Percentiles rank a stretch among this genome's conserved stretches.
phyloP scores from a whole-genome alignment of 2,888 invertebrate species.

The Hydraecia micacea region DNA sequence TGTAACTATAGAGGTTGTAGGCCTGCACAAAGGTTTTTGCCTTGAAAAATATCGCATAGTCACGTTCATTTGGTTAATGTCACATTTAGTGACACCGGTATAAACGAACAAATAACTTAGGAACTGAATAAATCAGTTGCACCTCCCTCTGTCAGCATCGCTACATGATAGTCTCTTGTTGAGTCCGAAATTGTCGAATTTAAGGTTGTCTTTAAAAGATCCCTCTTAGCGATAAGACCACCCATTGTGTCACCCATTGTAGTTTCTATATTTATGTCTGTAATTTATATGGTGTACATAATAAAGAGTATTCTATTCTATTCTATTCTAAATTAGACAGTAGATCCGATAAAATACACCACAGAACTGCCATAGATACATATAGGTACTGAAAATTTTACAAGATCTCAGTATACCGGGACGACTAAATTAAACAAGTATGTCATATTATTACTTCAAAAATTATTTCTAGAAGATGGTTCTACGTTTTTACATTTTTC shows the following conservation, averaged over 20 bases:
- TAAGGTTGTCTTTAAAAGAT: no score
- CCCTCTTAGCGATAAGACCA: no score
- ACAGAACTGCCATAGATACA: background rate
- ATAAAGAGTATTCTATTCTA: no score
- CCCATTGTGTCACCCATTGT: no score
- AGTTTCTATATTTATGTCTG: no score
- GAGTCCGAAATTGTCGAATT: background rate
- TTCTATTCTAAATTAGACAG: background rate
- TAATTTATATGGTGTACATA: no score
- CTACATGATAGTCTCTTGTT: background rate
- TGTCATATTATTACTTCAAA: background rate
- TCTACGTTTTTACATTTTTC: background rate
- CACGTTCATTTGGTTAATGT: background rate
- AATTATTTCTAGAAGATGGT: background rate
- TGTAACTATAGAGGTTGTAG: background rate
- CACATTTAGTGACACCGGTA: background rate
- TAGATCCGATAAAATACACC: background rate
- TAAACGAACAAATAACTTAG: background rate
- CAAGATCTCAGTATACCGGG: background rate
- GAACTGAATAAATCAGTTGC: background rate
- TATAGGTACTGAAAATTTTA: background rate
- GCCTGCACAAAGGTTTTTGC: background rate
- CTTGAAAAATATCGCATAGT: background rate
- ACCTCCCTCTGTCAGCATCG: background rate
- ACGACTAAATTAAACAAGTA: background rate